These are phyloP conservation scores for Microctonus brassicae DNA, from an alignment of 2,888 invertebrate species.

Conservation along the genomic window DNA sequence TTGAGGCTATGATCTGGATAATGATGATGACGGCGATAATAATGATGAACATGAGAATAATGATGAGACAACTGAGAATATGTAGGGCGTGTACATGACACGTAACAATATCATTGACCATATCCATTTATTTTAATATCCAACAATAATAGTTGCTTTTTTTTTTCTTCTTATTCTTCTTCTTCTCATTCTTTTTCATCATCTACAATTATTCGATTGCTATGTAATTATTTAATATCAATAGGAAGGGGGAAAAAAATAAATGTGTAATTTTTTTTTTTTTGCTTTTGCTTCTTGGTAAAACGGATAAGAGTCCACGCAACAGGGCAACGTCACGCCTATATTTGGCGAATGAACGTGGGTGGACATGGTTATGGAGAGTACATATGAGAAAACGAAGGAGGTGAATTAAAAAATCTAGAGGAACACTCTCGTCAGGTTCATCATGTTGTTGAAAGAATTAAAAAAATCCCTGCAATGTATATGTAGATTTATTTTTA, in stretches of 20 bases:
- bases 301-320: slow-evolving; percentile 25
- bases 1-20: slow-evolving; percentile 13
- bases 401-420: slow-evolving; percentile 6
- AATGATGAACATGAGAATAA: slow-evolving; percentile 7
- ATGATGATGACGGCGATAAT: slow-evolving; percentile 29
- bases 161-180: background rate
- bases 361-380: slow-evolving; percentile 21
- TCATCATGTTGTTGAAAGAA: slow-evolving; percentile 19
- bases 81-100: slow-evolving; percentile 19
- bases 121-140: background rate
- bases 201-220: background rate
- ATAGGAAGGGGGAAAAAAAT: background rate
- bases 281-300: slow-evolving; percentile 14
- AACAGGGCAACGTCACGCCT: slow-evolving; percentile 30
- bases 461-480: background rate
- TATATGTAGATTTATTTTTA: background rate
- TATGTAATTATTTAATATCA: background rate
- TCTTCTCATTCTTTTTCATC: background rate
- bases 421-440: background rate
- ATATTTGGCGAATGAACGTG: slow-evolving; percentile 35
- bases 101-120: slow-evolving; percentile 1
- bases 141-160: background rate
- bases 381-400: slow-evolving; percentile 13
- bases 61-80: slow-evolving; percentile 25
- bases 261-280: background rate